Percentiles rank a stretch among this genome's conserved stretches.
Conservation (phyloP, 2,113 vertebrate genomes). For the Furnarius figulus region DNA sequence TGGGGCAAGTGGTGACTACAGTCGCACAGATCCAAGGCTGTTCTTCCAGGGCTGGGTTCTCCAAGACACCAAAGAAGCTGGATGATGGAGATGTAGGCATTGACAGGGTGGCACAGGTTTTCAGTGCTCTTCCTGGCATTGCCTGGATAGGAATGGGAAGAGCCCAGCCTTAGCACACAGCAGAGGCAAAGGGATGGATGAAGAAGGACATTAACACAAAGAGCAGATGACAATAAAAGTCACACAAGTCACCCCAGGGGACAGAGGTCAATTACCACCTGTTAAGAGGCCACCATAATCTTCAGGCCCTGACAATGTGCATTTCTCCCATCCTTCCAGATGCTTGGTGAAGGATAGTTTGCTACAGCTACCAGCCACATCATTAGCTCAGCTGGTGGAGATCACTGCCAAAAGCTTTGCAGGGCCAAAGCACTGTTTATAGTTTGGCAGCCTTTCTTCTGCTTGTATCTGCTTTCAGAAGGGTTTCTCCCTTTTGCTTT, state of each 20-base stretch:
- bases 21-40: not conserved
- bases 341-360: not conserved
- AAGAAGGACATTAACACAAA: not conserved
- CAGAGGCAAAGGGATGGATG: not conserved
- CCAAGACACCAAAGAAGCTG: not conserved
- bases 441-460: not conserved
- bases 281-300: not conserved
- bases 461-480: not conserved
- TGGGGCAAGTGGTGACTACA: fast-evolving
- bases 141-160: not conserved
- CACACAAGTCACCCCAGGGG: not conserved
- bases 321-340: not conserved
- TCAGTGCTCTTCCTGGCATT: not conserved
- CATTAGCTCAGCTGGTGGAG: not conserved
- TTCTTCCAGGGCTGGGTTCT: not conserved
- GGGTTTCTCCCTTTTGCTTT: not conserved
- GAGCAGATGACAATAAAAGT: not conserved
- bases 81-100: not conserved
- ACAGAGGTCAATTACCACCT: not conserved
- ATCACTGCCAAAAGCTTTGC: not conserved
- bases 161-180: not conserved
- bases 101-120: fast-evolving
- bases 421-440: not conserved
- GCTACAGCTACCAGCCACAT: not conserved
- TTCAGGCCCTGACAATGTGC: not conserved